Evolutionary conservation across 2,797 vertebrate species (phyloP), one percentile per base, ranked within the genome.

Genomic region (Brachyrhaphis roseni): DNA sequence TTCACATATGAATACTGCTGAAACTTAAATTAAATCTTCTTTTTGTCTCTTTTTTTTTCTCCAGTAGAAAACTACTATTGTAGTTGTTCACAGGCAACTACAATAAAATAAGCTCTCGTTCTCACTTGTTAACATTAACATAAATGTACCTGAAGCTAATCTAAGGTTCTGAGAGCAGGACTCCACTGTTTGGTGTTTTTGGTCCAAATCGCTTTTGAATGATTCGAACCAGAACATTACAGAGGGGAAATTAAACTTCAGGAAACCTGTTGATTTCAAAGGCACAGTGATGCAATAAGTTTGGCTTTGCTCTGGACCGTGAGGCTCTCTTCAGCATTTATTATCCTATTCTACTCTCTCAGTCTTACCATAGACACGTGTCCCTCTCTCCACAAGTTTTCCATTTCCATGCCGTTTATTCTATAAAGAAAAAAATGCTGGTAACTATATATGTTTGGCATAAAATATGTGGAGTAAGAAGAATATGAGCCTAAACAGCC

Each of bases 221-320:
- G 89, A 93, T 87, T 91, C 53, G 78, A 89, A 93, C 87, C 93
- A 92, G 90, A 92, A 84, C 89, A 72, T 83, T 80, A 71, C 84
- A 80, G 88, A 89, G 80, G 80, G 82, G 77, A 88, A 93, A 78
- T 45, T 77, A 82, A 80, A 82, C 90, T 92, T 91, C 83, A 79
- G 89, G 84, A 90, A 92, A 94, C 90, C 92, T 94, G 93, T 94
- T 94, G 85, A 91, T 92, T 93, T 93, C 88, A 92, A 93, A 92
- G 90, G 85, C 66, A 76, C 83, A 88, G 81, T 93, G 92, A 93
- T 93, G 93, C 91, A 95, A 91, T 90, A 75, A 71, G 86, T 87
- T 92, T 93, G 91, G 90, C 88, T 87, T 83, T 76, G 78, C 88
- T 85, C 74, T 82, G 43, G 84, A 89, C 87, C 86, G 80, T 88